A percentile compares a stretch with the other conserved stretches of the same genome.
These are phyloP conservation scores for Flexamia atlantica DNA, from an alignment of 2,888 invertebrate species.

Conservation along the genomic window DNA sequence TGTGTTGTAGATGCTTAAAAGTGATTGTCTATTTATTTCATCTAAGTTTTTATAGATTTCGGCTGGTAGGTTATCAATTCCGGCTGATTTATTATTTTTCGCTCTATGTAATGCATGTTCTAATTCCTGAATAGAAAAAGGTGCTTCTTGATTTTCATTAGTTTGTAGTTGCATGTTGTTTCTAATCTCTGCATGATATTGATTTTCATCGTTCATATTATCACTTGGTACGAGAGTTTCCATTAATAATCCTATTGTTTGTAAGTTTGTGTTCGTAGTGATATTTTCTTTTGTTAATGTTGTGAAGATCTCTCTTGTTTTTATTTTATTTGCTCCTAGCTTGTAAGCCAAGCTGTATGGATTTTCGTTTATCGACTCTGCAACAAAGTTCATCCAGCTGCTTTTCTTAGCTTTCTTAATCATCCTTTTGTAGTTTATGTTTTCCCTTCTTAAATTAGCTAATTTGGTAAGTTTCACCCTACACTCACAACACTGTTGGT, in stretches of 20 bases:
- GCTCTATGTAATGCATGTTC: not conserved
- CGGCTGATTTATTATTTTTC: not conserved
- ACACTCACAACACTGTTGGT: conserved; percentile 8
- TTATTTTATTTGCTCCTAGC: not conserved
- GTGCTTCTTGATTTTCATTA: not conserved
- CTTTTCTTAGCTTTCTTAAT: not conserved
- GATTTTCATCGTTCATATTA: not conserved
- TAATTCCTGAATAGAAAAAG: not conserved
- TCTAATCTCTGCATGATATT: not conserved
- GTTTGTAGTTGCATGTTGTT: not conserved
- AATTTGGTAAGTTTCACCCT: not conserved
- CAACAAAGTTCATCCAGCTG: not conserved
- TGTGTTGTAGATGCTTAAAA: too few relatives aligned
- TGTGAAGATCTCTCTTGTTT: not conserved
- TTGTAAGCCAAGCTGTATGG: too few relatives aligned
- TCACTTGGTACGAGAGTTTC: conserved; percentile 11
- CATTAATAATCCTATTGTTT: not conserved
- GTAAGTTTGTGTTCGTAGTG: not conserved
- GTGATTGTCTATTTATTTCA: too few relatives aligned
- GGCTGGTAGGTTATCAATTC: not conserved
- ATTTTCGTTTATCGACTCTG: not conserved
- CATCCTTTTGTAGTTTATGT: too few relatives aligned
- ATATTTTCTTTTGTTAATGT: not conserved
- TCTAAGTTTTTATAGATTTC: not conserved
- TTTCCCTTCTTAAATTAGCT: too few relatives aligned